Conservation (phyloP, 2,113 vertebrate genomes). For the Anguilla japonica region DNA sequence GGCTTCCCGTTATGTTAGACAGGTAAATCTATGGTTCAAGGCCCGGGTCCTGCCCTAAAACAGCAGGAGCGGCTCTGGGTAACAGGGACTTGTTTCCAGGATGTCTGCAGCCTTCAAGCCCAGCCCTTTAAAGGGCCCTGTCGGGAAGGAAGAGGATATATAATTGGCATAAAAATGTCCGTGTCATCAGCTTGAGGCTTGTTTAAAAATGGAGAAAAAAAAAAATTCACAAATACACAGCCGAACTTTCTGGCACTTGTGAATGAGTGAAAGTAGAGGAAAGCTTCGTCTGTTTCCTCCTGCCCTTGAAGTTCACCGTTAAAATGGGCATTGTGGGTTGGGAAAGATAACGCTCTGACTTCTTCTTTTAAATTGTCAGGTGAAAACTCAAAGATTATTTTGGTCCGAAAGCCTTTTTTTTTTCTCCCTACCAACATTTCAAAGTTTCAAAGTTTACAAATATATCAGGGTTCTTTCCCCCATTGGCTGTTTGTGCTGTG, state of each 20-base stretch:
- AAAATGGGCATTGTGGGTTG: background rate
- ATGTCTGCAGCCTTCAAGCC: background rate
- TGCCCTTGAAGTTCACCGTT: background rate
- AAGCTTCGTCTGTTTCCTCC: background rate
- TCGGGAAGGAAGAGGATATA: background rate
- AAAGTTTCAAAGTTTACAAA: background rate
- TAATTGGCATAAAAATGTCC: background rate
- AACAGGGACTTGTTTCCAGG: background rate
- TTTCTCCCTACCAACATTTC: background rate
- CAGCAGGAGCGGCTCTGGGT: constrained; percentile 16
- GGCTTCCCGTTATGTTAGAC: constrained; percentile 11
- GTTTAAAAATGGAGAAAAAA: background rate
- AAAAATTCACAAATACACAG: background rate
- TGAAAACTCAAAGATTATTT: background rate
- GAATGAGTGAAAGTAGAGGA: background rate
- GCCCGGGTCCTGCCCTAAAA: constrained; percentile 37
- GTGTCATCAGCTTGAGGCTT: constrained; percentile 4
- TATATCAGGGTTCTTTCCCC: background rate
- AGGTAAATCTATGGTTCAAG: constrained; percentile 44
- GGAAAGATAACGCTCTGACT: background rate
- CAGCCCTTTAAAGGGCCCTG: too few species aligned
- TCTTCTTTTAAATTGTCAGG: background rate
- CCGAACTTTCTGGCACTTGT: background rate
- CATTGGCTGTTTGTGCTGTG: background rate
- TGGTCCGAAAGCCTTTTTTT: background rate